These are phyloP conservation scores for Epinephelus awoara DNA, from an alignment of 2,797 vertebrate species.

Conservation along the genomic window DNA sequence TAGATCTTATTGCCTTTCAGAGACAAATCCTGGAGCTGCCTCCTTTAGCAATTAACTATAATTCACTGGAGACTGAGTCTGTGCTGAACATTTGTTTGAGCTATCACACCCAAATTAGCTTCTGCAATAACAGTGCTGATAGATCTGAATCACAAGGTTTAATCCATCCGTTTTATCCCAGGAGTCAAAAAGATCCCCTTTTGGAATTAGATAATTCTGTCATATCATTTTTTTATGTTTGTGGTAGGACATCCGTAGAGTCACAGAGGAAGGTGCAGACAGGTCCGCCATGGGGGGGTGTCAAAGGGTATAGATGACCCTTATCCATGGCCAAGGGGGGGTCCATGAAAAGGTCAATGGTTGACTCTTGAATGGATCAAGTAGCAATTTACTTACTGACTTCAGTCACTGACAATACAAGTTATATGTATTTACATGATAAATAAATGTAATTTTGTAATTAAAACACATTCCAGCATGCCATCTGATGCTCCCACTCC, in stretches of 20 bases:
- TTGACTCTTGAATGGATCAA: too few species aligned
- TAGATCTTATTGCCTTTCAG: slow-evolving; percentile 1
- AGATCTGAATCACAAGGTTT: slow-evolving; percentile 14
- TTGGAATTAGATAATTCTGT: background rate
- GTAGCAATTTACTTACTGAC: too few species aligned
- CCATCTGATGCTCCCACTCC: too few species aligned
- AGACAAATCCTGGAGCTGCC: slow-evolving; percentile 29
- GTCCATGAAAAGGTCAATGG: too few species aligned
- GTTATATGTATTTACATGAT: too few species aligned
- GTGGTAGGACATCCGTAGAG: background rate
- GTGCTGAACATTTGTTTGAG: slow-evolving; percentile 48
- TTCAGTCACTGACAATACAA: too few species aligned
- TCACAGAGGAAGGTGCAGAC: background rate
- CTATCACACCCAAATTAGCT: slow-evolving; percentile 46
- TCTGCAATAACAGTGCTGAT: slow-evolving; percentile 25
- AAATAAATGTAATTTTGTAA: too few species aligned
- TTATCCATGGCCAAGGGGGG: too few species aligned
- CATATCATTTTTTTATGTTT: background rate
- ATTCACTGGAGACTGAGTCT: slow-evolving; percentile 24
- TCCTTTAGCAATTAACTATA: slow-evolving; percentile 43
- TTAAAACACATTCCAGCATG: too few species aligned
- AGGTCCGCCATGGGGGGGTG: too few species aligned
- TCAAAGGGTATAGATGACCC: too few species aligned
- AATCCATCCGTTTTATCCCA: slow-evolving; percentile 22
- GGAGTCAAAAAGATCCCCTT: background rate